These are phyloP conservation scores for Pogonus chalceus DNA, from an alignment of 1,140 invertebrate genomes.

Conservation along the genomic window DNA sequence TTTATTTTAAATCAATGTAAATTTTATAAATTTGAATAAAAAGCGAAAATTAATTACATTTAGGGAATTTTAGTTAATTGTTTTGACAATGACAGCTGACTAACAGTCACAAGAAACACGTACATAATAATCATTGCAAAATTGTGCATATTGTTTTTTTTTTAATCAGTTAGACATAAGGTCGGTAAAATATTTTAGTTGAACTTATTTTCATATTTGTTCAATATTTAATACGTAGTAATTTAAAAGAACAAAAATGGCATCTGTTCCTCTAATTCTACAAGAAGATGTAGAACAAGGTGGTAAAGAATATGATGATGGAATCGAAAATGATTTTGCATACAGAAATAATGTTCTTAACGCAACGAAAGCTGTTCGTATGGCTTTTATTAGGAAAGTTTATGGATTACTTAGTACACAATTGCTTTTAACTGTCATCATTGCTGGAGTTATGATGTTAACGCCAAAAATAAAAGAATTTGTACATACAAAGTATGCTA, in stretches of 20 bases:
- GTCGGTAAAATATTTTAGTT: too few species aligned
- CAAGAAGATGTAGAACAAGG: constrained; percentile 49
- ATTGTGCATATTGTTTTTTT: too few species aligned
- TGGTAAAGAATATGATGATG: constrained; percentile 42
- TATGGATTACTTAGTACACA: constrained; percentile 69
- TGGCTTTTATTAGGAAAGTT: constrained; percentile 74
- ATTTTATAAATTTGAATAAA: too few species aligned
- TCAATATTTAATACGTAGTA: too few species aligned
- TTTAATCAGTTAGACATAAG: too few species aligned
- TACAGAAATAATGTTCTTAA: constrained; percentile 59
- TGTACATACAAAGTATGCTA: constrained; percentile 55
- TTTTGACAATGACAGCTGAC: too few species aligned
- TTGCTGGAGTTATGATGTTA: constrained; percentile 53
- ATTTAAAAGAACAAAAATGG: not conserved
- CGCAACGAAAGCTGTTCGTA: constrained; percentile 50
- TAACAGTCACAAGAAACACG: too few species aligned
- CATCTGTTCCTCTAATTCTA: constrained; percentile 41
- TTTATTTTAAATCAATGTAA: too few species aligned
- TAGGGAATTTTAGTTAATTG: too few species aligned
- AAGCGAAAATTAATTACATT: too few species aligned
- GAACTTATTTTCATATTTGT: too few species aligned
- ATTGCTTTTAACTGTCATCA: constrained; percentile 56
- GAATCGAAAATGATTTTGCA: constrained; percentile 53
- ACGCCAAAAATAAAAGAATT: constrained; percentile 51
- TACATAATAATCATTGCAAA: too few species aligned